Evolutionary conservation across 1,140 invertebrate species (phyloP), one percentile per base, ranked within the genome.

Genomic region (Dreissena rostriformis): DNA sequence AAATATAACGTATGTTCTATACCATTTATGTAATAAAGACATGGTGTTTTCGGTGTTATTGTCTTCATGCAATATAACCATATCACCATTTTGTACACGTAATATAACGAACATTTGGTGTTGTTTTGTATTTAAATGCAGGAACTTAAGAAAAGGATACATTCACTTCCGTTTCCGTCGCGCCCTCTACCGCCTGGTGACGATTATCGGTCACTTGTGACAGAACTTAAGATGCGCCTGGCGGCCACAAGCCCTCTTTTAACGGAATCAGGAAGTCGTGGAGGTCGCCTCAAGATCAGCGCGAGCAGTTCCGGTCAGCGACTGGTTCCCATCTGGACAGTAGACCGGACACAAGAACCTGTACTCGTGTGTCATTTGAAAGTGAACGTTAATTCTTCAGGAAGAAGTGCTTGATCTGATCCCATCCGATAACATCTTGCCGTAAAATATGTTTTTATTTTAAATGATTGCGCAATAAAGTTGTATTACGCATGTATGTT

Each of bases 151-250:
- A 6, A 63, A 8, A 17, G 77, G 24, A 80, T 80, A 19, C 22
- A n/a, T n/a, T 28, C 67, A 7, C 68, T 80, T n/a, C 52, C 51
- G 15, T 61, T 80, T 8, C 51, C 67, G 29, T 29, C n/a, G 7
- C 22, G 77, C n/a, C 77, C 29, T 5, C 22, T 80, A 29, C 77
- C 77, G 5, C 53, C 53, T 17, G 71, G 52, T 19, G 55, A 70
- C n/a, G 49, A 80, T n/a, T 24, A 71, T 0, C 57, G 51, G 8
- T 7, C 71, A 19, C 67, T 80, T 12, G 77, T n/a, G 7, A 19
- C 29, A 22, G 77, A 80, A 57, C 26, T 80, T 4, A 80, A 80
- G 61, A 51, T 80, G 10, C 77, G 77, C 22, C 29, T 80, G 19
- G 77, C 77, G 24, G 67, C 77, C 26, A 70, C 11, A 10, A 57